Base-by-base conservation (phyloP, 2,888 invertebrate genomes). In the Sinohyriopsis cumingii region DNA sequence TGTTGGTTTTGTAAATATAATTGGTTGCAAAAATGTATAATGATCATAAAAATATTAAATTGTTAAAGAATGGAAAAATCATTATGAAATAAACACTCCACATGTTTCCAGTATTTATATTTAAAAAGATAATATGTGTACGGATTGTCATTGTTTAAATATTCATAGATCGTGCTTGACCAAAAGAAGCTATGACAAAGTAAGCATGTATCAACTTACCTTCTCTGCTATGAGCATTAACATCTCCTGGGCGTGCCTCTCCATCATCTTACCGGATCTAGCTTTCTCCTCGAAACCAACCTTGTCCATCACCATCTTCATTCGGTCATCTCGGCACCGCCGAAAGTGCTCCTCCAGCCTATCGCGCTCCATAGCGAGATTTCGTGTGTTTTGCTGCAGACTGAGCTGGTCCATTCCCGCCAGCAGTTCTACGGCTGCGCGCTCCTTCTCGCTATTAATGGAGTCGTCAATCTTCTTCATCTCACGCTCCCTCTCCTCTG, bases 211-310 rank as follows among this genome's bases (percentile, higher is more conserved):
- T 57, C 28, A 24, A 55, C 68, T 33, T 54, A 85, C 86, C 82
- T 87, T 87, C 72, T 86, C 85, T 15, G 86, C 86, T 53, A 87
- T 88, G 59, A 90, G 80, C 54, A 82, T 71, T 71, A 90, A 75
- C 87, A 89, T 88, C 73, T 89, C 89, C 57, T 86, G 84, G 59
- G 84, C 80, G 71, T 88, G 87, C 65, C 84, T 82, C 65, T 89
- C 89, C 67, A 88, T 74, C 88, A 90, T 86, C 64, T 87, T 83
- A 9, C 87, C 81, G 45, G 84, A 84, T 53, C 89, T 81, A 1
- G 85, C 83, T 73, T 89, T 88, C 67, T 89, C 89, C 61, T 89
- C 88, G 20, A 84, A 71, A 4, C 84, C 82, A 70, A 88, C 84
- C 68, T 85, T 86, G 63, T 86, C 86, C 69, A 83, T 83, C 60